Percentiles rank a stretch among this genome's conserved stretches.
Evolutionary conservation across 1,140 invertebrate genomes (phyloP).

Genomic region (Drosophila triauraria): DNA sequence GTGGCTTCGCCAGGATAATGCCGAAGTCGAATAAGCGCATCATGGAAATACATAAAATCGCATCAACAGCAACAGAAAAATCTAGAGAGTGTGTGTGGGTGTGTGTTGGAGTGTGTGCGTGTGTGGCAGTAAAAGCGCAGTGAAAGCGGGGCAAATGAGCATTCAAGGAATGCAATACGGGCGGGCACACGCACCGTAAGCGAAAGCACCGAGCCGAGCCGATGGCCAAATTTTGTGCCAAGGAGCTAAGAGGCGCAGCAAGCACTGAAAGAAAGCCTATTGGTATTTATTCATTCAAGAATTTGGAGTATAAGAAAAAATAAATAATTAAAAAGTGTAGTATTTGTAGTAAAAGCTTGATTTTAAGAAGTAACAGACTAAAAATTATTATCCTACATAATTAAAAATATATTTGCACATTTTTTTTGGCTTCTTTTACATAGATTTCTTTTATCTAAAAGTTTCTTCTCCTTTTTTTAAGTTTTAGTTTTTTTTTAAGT

Average conservation of each 20-base stretch:
- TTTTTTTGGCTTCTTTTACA: too few relatives aligned
- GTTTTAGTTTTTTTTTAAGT: background rate
- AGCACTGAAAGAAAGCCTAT: slow-evolving; percentile 6
- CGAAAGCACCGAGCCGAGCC: slow-evolving; percentile 26
- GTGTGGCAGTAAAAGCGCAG: slow-evolving; percentile 55
- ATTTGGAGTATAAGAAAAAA: background rate
- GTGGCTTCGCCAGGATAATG: slow-evolving; percentile 65
- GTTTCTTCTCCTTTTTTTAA: background rate
- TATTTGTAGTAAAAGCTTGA: too few relatives aligned
- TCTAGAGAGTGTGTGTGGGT: background rate
- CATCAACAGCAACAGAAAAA: slow-evolving; percentile 65
- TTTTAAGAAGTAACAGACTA: too few relatives aligned
- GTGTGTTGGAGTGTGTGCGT: background rate
- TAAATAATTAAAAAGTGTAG: too few relatives aligned
- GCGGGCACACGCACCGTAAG: slow-evolving; percentile 35
- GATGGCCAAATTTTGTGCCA: slow-evolving; percentile 40
- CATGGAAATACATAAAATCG: slow-evolving; percentile 81
- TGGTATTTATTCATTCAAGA: too few relatives aligned
- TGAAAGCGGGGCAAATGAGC: slow-evolving; percentile 65
- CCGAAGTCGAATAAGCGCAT: slow-evolving; percentile 79
- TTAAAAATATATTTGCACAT: too few relatives aligned
- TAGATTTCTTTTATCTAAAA: too few relatives aligned
- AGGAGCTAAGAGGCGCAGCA: slow-evolving; percentile 8
- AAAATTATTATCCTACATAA: too few relatives aligned
- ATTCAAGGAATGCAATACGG: slow-evolving; percentile 77